These are phyloP conservation scores for Gadopsis bispinosus DNA, from an alignment of 2,797 vertebrate genomes.

Conservation along the genomic window DNA sequence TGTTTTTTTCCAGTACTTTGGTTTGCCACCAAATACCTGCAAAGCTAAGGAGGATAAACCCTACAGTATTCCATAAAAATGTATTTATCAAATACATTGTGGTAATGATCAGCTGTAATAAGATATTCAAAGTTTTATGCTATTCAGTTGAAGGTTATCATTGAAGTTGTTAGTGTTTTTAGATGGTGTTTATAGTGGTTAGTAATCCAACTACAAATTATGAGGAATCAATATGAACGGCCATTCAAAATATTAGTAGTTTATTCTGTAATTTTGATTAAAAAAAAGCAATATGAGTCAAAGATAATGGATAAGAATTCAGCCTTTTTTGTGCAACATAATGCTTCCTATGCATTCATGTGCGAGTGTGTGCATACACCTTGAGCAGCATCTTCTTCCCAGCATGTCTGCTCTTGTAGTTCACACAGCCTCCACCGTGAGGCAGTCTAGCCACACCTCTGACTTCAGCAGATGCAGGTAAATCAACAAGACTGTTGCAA, in stretches of 20 bases:
- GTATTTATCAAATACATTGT: no score
- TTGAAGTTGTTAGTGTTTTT: no score
- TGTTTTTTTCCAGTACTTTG: neutral
- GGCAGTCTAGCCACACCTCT: slow-evolving; percentile 68
- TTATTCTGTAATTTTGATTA: neutral
- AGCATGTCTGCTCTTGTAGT: slow-evolving; percentile 38
- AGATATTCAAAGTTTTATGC: no score
- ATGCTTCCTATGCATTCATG: neutral
- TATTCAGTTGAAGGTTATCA: neutral
- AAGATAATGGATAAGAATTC: neutral
- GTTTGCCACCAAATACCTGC: neutral
- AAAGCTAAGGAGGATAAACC: neutral
- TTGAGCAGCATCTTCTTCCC: neutral
- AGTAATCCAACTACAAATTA: neutral
- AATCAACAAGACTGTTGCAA: slow-evolving; percentile 30
- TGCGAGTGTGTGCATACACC: no score
- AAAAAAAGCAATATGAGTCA: neutral
- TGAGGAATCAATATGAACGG: no score
- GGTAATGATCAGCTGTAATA: no score
- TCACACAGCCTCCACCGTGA: slow-evolving; percentile 59
- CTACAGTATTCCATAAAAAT: no score
- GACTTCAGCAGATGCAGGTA: neutral
- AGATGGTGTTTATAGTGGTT: neutral
- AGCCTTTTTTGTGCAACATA: neutral
- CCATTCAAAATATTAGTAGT: no score